phyloP scores from a whole-genome alignment of 2,113 vertebrate genomes.

The Orientallactaga bullata region DNA sequence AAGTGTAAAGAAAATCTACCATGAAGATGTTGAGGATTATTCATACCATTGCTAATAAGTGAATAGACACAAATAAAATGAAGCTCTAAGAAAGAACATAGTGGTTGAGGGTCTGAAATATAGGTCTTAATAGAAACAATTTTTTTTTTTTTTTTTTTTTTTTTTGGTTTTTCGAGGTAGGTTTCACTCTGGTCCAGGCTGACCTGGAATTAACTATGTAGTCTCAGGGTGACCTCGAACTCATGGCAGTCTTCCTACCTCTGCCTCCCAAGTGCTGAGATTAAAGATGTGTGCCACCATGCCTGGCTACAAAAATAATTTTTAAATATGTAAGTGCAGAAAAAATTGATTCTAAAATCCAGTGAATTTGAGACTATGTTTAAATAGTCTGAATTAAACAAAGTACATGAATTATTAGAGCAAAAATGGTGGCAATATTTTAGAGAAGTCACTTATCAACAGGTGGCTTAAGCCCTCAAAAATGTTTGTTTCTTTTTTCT shows the following conservation, averaged over 20 bases:
- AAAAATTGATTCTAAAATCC: neutral
- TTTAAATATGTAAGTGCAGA: neutral
- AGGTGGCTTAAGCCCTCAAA: neutral
- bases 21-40: neutral
- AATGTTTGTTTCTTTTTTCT: conserved; percentile 15
- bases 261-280: no score
- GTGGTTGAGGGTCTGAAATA: no score
- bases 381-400: neutral
- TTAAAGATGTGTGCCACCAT: no score
- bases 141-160: no score
- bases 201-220: no score
- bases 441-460: neutral
- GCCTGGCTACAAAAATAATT: no score
- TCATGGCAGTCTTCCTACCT: no score
- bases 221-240: no score
- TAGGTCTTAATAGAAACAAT: no score
- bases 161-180: no score
- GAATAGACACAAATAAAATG: neutral
- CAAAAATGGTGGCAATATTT: neutral
- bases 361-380: neutral
- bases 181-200: no score
- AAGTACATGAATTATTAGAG: neutral
- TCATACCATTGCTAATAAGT: neutral
- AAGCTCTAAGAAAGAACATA: neutral
- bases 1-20: neutral